phyloP scores from a whole-genome alignment of 1,140 invertebrate genomes.

The Heliothis subflexa region DNA sequence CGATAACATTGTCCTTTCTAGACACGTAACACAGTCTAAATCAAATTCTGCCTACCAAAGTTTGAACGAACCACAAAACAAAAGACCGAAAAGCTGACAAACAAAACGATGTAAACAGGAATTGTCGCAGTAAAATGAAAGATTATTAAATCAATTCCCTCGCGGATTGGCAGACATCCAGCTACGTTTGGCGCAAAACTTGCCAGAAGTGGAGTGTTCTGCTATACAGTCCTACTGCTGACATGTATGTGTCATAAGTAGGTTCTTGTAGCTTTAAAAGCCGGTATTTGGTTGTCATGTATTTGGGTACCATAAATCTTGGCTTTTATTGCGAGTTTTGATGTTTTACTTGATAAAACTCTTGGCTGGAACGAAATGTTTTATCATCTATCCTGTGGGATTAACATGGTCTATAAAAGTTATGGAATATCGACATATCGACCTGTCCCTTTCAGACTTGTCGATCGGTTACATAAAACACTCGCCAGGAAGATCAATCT shows the following conservation, averaged over 20 bases:
- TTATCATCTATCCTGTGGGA: no score
- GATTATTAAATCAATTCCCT: conserved; percentile 44
- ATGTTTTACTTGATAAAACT: background rate
- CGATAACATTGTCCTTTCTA: no score
- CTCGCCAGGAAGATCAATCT: no score
- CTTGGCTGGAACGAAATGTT: no score
- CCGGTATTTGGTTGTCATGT: conserved; percentile 3
- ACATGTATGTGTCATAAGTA: conserved; percentile 20
- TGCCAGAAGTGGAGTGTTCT: conserved; percentile 27
- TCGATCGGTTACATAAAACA: no score
- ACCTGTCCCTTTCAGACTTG: no score
- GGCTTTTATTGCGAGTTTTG: background rate
- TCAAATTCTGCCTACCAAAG: no score
- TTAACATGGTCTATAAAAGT: no score
- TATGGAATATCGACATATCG: no score
- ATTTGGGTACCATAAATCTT: background rate
- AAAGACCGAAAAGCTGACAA: background rate
- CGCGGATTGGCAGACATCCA: conserved; percentile 38
- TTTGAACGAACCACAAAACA: conserved; percentile 2
- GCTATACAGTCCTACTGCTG: conserved; percentile 28
- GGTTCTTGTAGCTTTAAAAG: background rate
- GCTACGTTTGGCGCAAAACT: conserved; percentile 36
- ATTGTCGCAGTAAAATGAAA: conserved; percentile 49
- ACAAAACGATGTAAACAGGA: conserved; percentile 37
- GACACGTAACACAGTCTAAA: no score